Percentiles rank a stretch among this genome's conserved stretches.
phyloP scores from a whole-genome alignment of 2,888 invertebrate species.

The Amorpha juglandis region DNA sequence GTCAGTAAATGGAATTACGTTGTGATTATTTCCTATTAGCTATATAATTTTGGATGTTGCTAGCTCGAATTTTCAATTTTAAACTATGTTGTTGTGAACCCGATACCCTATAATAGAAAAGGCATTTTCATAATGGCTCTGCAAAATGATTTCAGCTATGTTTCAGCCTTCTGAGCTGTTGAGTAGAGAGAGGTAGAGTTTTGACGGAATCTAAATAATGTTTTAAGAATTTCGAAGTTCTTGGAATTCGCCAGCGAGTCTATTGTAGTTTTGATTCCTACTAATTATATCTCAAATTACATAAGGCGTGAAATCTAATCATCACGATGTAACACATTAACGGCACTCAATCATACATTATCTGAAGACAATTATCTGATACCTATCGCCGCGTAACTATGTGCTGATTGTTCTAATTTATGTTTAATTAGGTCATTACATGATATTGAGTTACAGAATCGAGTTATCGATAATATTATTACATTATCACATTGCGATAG shows the following conservation, averaged over 20 bases:
- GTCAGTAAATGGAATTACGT: constrained; percentile 66
- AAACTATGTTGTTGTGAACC: too few relatives aligned
- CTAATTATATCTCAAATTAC: neutral
- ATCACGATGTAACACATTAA: constrained; percentile 2
- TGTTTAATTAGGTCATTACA: constrained; percentile 18
- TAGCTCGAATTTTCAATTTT: constrained; percentile 31
- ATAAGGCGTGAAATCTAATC: neutral
- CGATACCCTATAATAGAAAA: too few relatives aligned
- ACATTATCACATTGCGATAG: too few relatives aligned
- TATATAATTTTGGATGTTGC: constrained; percentile 50
- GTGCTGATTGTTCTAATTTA: constrained; percentile 24
- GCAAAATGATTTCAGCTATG: too few relatives aligned
- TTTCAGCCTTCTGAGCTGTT: too few relatives aligned
- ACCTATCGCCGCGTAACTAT: constrained; percentile 18
- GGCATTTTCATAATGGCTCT: too few relatives aligned
- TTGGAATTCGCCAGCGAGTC: too few relatives aligned
- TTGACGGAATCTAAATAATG: too few relatives aligned
- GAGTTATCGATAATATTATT: neutral
- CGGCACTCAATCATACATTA: constrained; percentile 15
- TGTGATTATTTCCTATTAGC: constrained; percentile 78
- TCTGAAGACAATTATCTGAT: constrained; percentile 26
- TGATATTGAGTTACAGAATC: neutral
- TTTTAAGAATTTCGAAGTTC: too few relatives aligned
- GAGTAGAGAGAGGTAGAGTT: too few relatives aligned
- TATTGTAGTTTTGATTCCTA: too few relatives aligned